phyloP scores from a whole-genome alignment of 2,888 invertebrate genomes.

The Diarsia rubi region DNA sequence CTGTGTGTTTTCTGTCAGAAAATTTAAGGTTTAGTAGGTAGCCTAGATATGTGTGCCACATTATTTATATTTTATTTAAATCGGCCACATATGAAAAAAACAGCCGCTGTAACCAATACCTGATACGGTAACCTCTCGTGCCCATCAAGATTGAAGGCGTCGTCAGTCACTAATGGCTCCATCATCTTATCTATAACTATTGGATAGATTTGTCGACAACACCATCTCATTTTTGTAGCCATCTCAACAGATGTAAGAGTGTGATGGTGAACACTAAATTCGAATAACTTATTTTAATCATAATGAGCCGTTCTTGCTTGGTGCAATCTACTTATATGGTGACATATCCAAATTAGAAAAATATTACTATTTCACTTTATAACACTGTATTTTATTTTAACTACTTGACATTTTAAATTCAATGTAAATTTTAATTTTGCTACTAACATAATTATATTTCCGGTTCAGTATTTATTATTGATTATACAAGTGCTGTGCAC shows the following conservation, averaged over 20 bases:
- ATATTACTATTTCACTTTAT: too few species aligned
- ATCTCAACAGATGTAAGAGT: not conserved
- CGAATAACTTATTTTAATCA: not conserved
- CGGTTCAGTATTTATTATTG: too few species aligned
- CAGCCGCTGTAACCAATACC: not conserved
- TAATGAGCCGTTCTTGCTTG: not conserved
- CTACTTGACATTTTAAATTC: too few species aligned
- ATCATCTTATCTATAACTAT: constrained; percentile 3
- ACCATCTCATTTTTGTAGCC: not conserved
- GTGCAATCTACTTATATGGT: not conserved
- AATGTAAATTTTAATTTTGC: too few species aligned
- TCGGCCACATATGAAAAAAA: not conserved
- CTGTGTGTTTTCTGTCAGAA: not conserved
- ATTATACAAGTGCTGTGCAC: too few species aligned
- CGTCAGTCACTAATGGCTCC: not conserved
- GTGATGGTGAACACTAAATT: not conserved
- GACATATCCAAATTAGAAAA: not conserved
- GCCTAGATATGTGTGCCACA: not conserved
- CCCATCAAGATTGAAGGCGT: not conserved
- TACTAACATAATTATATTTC: too few species aligned
- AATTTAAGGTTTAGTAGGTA: not conserved
- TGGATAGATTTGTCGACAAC: not conserved
- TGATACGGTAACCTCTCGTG: not conserved
- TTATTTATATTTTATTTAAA: not conserved
- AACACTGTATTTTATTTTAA: too few species aligned